These are phyloP conservation scores for Sigmodon hispidus DNA, from an alignment of 2,113 vertebrate species.

Conservation along the genomic window DNA sequence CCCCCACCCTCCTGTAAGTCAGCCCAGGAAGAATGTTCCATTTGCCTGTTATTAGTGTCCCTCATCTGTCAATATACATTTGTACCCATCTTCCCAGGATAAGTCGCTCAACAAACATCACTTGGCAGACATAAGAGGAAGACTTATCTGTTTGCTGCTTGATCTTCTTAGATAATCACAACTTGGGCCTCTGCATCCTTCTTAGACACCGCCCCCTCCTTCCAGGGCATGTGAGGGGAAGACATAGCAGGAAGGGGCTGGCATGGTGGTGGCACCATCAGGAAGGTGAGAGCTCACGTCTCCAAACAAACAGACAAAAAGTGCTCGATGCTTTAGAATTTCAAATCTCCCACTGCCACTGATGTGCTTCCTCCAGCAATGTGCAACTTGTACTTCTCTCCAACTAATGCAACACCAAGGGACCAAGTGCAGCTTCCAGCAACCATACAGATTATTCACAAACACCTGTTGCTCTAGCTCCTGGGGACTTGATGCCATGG, in stretches of 20 bases:
- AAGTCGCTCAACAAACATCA: background rate
- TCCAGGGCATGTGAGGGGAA: no score
- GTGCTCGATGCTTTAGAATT: background rate
- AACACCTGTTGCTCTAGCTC: background rate
- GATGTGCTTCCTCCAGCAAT: background rate
- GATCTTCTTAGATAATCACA: background rate
- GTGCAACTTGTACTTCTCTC: background rate
- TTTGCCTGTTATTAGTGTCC: background rate
- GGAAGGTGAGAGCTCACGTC: background rate
- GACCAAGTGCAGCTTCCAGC: background rate
- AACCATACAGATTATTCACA: background rate
- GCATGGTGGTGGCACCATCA: background rate
- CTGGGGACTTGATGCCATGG: background rate
- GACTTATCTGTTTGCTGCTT: background rate
- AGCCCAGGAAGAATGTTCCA: background rate
- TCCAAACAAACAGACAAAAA: background rate
- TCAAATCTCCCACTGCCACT: background rate
- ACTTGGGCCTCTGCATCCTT: background rate
- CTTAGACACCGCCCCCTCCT: background rate
- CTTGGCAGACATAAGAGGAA: background rate
- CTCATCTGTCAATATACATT: background rate
- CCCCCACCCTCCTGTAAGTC: background rate
- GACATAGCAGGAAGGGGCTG: background rate
- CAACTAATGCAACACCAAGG: background rate
- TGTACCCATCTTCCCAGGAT: background rate